A percentile compares a stretch with the other conserved stretches of the same genome.
phyloP scores from a whole-genome alignment of 2,888 invertebrate genomes.

The Andricus curvator region DNA sequence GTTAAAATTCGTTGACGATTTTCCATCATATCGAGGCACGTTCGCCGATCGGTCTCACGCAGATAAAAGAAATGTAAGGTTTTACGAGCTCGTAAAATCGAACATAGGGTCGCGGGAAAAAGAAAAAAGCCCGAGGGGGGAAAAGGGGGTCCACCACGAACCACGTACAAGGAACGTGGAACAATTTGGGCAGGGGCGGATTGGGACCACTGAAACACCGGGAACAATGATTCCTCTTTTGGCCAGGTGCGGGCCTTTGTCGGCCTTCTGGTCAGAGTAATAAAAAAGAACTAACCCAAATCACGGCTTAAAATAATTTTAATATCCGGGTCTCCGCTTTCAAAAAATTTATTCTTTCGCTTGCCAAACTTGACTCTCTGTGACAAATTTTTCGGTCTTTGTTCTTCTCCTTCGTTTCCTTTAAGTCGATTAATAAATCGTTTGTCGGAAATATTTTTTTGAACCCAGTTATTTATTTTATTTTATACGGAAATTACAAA shows the following conservation, averaged over 20 bases:
- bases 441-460: no score
- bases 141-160: slow-evolving; percentile 29
- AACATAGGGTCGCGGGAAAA: slow-evolving; percentile 45
- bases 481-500: no score
- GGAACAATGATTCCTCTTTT: slow-evolving; percentile 29
- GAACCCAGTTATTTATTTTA: no score
- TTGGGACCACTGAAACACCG: slow-evolving; percentile 22
- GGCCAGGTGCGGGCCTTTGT: slow-evolving; percentile 31
- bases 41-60: slow-evolving; percentile 59
- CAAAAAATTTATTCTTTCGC: not conserved
- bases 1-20: slow-evolving; percentile 32
- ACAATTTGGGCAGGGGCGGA: slow-evolving; percentile 24
- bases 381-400: not conserved
- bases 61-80: slow-evolving; percentile 67
- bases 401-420: not conserved
- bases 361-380: not conserved
- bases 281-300: slow-evolving; percentile 13
- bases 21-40: slow-evolving; percentile 23
- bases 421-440: no score
- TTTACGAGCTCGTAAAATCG: slow-evolving; percentile 63
- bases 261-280: slow-evolving; percentile 14
- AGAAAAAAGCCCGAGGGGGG: slow-evolving; percentile 14
- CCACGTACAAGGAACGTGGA: slow-evolving; percentile 44
- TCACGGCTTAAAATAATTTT: not conserved
- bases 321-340: slow-evolving; percentile 1